Evolutionary conservation across 2,888 invertebrate genomes (phyloP), one percentile per base, ranked within the genome.

Genomic region (Carterocephalus palaemon): DNA sequence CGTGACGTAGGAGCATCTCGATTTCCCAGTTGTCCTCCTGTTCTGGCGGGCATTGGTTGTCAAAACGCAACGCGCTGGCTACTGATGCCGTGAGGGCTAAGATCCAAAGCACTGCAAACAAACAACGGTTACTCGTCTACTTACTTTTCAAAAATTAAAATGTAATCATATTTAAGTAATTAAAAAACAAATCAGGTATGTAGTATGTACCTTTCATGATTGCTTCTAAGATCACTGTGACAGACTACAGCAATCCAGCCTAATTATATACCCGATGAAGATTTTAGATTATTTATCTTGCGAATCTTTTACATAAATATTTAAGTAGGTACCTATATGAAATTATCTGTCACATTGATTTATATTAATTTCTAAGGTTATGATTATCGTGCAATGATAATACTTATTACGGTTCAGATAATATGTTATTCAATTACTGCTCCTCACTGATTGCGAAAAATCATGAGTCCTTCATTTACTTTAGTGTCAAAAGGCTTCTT

Each of bases 1-100:
- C 80, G 34, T 85, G 84, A 12, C 86, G 87, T 0, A 91, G 80
- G 43, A 91, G 88, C 63, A 88, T 84, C 49, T 81, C 81, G 10
- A 77, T 70, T 10, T 53, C 51, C 76, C 79, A 79, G 52, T 82
- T 57, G 0, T 4, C 9, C 40, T 52, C 67, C 49, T 79, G 81
- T 9, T 71, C 78, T 0, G 57, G 3, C 0, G 84, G 84, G 41
- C 84, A 84, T 39, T 64, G 39, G 0, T 63, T 59, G 1, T 60
- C 63, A 23, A 59, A 20, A 7, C 20, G 3, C 12, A 20, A 65
- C 23, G 49, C 55, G 3, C 48, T 58, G 1, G 58, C 60, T 36
- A 64, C 65, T 5, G 57, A 2, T 12, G 20, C 59, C 32, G 64
- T 49, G 12, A 58, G 2, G 22, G 51, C 31, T 10, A 53, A 28